Percentiles rank a stretch among this genome's conserved stretches.
phyloP scores from a whole-genome alignment of 2,113 vertebrate species.

The Mesitornis unicolor region DNA sequence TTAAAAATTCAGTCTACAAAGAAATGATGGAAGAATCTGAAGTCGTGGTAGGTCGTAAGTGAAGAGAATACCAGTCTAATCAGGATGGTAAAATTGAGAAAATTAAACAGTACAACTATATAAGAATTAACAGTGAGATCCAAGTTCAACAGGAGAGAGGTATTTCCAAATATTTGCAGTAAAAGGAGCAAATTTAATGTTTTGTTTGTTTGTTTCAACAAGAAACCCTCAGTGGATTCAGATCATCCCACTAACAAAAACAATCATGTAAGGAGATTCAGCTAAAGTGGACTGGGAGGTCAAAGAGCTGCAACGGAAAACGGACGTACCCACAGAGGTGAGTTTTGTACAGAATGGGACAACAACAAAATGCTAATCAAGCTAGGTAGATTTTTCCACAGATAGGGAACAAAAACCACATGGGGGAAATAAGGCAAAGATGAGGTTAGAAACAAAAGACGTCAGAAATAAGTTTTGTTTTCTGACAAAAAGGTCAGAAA shows the following conservation, averaged over 20 bases:
- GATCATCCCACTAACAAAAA: background rate
- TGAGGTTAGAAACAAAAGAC: no score
- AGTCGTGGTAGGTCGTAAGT: background rate
- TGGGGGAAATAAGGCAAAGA: no score
- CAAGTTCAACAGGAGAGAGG: rapidly evolving
- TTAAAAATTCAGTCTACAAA: background rate
- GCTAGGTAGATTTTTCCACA: background rate
- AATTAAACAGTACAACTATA: background rate
- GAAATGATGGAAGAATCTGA: no score
- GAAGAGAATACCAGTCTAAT: background rate
- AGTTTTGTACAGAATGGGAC: background rate
- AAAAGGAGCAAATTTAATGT: background rate
- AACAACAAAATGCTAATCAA: background rate
- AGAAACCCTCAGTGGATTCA: background rate
- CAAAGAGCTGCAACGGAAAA: background rate
- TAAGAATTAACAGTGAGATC: background rate
- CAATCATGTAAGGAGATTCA: background rate
- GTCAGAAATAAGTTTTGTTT: no score
- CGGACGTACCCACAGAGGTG: background rate
- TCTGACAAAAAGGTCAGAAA: background rate
- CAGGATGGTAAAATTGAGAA: background rate
- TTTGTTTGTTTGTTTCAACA: rapidly evolving
- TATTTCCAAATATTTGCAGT: background rate
- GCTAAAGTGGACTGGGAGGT: background rate
- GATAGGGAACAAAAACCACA: background rate